Evolutionary conservation across 53 echinoderm and acorn worm species (phyloP).

Genomic region (Echinometra lucunter): DNA sequence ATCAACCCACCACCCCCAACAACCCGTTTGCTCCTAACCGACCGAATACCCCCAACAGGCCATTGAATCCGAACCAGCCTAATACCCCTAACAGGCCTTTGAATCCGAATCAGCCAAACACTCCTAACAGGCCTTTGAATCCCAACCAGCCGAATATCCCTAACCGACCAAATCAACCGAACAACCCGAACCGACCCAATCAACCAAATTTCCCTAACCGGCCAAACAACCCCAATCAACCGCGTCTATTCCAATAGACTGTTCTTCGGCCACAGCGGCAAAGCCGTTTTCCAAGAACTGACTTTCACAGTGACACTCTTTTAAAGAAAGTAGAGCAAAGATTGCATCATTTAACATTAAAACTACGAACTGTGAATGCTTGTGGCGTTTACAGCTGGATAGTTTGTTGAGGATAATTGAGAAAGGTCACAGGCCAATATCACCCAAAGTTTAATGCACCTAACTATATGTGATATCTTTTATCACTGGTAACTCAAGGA

Average conservation of each 20-base stretch:
- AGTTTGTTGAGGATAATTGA: neutral
- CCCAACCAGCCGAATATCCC: slow-evolving; percentile 44
- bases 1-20: slow-evolving; percentile 18
- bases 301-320: neutral
- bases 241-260: slow-evolving; percentile 41
- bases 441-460: too few species aligned
- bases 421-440: neutral
- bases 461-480: too few species aligned
- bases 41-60: slow-evolving; percentile 21
- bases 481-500: too few species aligned
- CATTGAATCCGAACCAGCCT: slow-evolving; percentile 13
- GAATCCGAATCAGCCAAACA: neutral
- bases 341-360: neutral
- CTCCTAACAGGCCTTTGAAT: neutral
- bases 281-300: neutral
- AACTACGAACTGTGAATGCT: neutral
- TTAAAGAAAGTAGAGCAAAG: neutral
- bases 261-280: neutral
- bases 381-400: neutral
- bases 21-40: neutral
- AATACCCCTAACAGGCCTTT: neutral
- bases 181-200: slow-evolving; percentile 1
- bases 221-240: slow-evolving; percentile 24
- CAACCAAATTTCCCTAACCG: slow-evolving; percentile 6
- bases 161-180: neutral